Base-by-base conservation (phyloP, 2,113 vertebrate genomes). In the Phalacrocorax brasilianus region DNA sequence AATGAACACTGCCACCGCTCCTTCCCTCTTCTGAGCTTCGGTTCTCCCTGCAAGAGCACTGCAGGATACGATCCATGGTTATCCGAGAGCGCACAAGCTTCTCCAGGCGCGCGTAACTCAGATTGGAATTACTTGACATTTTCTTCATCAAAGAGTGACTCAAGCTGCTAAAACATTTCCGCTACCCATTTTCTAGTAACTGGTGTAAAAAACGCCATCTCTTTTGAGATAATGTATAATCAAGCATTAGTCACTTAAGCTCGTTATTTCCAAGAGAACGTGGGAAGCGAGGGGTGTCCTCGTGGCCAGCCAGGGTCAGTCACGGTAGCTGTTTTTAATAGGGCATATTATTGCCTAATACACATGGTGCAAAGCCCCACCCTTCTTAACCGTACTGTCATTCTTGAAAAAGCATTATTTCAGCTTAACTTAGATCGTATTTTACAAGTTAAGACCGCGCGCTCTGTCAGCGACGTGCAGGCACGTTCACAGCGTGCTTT, bases 1-100 rank as follows among this genome's bases (percentile, higher is more conserved):
- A 70, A 14, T 0, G 21, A 90, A 40, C 3, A 0, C n/a, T 35
- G 12, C 4, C 44, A 49, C 32, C 5, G 0, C 12, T 59, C 9
- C 38, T 92, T 65, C 49, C 75, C 61, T 35, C 40, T 24, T 7
- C 0, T 4, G 32, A 75, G 76, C 52, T 23, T 21, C 44, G 1
- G 38, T 16, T 83, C 49, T 79, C 24, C 11, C 5, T 9, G 44
- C 45, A 35, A 8, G 40, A 17, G 35, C 44, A 0, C 56, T 47
- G 45, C 70, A n/a, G 66, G 76, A 75, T 1, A 2, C 1, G 38
- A 27, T 15, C 77, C 26, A 0, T 12, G 5, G 0, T 13, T 3
- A 19, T 8, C 66, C 92, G 8, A 2, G 9, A 14, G 35, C 0
- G 18, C 72, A n/a, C 20, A 17, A 56, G 1, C 58, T 52, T 70